Base-by-base conservation (phyloP, 2,797 vertebrate species). In the Ctenopoma kingsleyae region DNA sequence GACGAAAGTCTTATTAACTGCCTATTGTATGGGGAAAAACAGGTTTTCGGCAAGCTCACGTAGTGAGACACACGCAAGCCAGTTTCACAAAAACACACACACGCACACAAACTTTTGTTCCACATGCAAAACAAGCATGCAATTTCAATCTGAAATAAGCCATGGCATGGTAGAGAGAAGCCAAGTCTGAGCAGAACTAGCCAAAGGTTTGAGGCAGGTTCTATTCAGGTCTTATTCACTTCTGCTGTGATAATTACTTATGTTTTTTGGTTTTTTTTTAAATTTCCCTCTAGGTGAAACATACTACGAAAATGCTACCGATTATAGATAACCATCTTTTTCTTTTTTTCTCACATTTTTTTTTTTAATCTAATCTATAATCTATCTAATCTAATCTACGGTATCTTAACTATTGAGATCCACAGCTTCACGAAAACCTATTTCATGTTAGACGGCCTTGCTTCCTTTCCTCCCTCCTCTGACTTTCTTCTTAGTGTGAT, bases 1-100 rank as follows among this genome's bases (percentile, higher is more conserved):
- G 79, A 80, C 75, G 84, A 81, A 90, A 87, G 86, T 82, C 86
- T 86, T 87, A 89, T 92, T 92, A 84, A 78, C 69, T 66, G 65
- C 56, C 81, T 76, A 84, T 81, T 90, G 82, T 89, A 90, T 78
- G 72, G 76, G 35, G 35, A 7, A 47, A 75, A 81, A 81, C 10
- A 67, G 51, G 36, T 61, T 81, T 87, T 76, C 32, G 3, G 76
- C 65, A 73, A 50, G 41, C 74, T 48, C 76, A 81, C 49, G 46
- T 25, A 72, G 77, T 67, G 64, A 81, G 60, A 38, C 56, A 35
- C 56, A 58, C 71, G 13, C 58, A 52, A 69, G 67, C 75, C 22
- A 9, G 51, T 41, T 76, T 58, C 52, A 85, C 71, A 72, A 74
- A 84, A 65, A 68, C 67, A 55, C 74, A 56, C 72, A 75, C 67